Evolutionary conservation across 2,797 vertebrate genomes (phyloP).

Genomic region (Distichodus sexfasciatus): DNA sequence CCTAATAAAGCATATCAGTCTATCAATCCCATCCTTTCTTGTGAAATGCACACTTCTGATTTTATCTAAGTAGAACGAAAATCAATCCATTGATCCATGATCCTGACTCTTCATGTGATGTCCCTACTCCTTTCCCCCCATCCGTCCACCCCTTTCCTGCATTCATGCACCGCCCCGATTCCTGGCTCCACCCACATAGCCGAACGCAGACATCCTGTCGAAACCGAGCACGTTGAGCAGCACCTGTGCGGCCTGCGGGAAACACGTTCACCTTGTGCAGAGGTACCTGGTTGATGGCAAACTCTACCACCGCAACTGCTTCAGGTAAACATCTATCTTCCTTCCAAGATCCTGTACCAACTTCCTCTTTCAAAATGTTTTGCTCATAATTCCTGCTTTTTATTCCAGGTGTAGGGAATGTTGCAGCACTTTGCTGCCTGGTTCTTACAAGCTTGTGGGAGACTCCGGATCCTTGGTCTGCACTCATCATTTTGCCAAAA

Average conservation of each 20-base stretch:
- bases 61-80: slow-evolving; percentile 46
- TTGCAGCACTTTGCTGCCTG: slow-evolving; percentile 88
- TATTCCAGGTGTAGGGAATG: slow-evolving; percentile 87
- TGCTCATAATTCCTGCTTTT: background rate
- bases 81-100: slow-evolving; percentile 63
- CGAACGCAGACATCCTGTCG: slow-evolving; percentile 37
- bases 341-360: background rate
- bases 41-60: too few species aligned
- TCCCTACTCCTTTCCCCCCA: slow-evolving; percentile 45
- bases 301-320: slow-evolving; percentile 97
- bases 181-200: slow-evolving; percentile 38
- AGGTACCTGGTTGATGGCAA: slow-evolving; percentile 88
- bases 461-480: slow-evolving; percentile 85
- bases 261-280: slow-evolving; percentile 95
- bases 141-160: slow-evolving; percentile 16
- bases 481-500: slow-evolving; percentile 76
- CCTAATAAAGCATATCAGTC: background rate
- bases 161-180: background rate
- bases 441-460: slow-evolving; percentile 81
- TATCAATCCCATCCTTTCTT: too few species aligned
- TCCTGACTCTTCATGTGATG: slow-evolving; percentile 72
- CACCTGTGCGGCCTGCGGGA: slow-evolving; percentile 82
- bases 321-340: slow-evolving; percentile 78
- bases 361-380: too few species aligned
- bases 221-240: slow-evolving; percentile 71